Evolutionary conservation across 1,140 invertebrate genomes (phyloP).

Genomic region (Drosophila carrolli): DNA sequence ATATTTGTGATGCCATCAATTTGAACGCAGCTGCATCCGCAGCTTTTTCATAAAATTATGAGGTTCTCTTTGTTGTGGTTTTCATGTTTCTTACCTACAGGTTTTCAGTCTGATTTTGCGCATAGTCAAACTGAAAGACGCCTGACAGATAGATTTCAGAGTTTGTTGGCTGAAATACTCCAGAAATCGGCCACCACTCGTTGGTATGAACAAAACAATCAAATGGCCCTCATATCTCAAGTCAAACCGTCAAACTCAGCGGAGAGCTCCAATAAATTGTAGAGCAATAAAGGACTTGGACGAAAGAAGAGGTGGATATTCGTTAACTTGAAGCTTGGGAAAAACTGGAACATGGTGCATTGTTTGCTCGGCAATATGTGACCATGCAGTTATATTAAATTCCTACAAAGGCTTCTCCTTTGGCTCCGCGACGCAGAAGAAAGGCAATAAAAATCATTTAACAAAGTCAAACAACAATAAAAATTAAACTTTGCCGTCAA

Average conservation of each 20-base stretch:
- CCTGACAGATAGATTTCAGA: constrained; percentile 16
- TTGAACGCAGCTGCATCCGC: background rate
- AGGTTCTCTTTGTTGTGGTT: constrained; percentile 65
- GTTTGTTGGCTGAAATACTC: constrained; percentile 28
- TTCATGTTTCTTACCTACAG: constrained; percentile 19
- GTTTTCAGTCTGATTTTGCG: constrained; percentile 45
- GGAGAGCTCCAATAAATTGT: constrained; percentile 33
- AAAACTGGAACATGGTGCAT: constrained; percentile 58
- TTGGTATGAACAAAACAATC: constrained; percentile 28
- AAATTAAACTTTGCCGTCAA: constrained; percentile 82
- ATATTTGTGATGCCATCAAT: background rate
- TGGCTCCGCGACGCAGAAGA: constrained; percentile 11
- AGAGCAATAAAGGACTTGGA: constrained; percentile 14
- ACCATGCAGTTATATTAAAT: constrained; percentile 79
- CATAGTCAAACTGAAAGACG: constrained; percentile 13
- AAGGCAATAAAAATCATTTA: constrained; percentile 83
- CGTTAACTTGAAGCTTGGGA: constrained; percentile 14
- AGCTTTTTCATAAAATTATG: constrained; percentile 18
- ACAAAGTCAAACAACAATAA: constrained; percentile 83
- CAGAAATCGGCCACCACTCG: constrained; percentile 23
- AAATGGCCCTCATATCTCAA: constrained; percentile 45
- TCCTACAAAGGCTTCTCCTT: constrained; percentile 73
- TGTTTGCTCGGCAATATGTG: constrained; percentile 78
- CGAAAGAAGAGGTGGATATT: constrained; percentile 19
- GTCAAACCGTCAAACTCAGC: constrained; percentile 33